Conservation (phyloP, 1,140 invertebrate genomes). For the Drosophila prosaltans region DNA sequence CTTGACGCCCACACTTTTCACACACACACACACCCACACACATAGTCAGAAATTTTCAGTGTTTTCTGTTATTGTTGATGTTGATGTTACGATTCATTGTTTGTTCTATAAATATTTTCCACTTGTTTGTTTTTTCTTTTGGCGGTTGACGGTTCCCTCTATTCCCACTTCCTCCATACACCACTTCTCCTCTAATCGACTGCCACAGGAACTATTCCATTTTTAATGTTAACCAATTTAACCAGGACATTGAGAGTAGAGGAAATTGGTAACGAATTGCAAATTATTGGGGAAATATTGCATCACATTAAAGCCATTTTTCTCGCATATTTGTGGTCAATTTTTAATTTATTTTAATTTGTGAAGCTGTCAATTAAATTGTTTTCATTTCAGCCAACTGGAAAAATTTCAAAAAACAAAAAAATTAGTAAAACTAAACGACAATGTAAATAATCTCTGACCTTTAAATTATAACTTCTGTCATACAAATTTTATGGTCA, state of each 20-base stretch:
- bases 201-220: background rate
- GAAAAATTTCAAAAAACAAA: background rate
- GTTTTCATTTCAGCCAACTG: background rate
- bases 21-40: conserved; percentile 17
- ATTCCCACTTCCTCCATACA: background rate
- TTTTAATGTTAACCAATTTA: background rate
- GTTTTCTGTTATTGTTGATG: conserved; percentile 4
- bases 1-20: conserved; percentile 54
- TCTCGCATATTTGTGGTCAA: background rate
- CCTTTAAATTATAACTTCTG: conserved; percentile 5
- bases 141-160: background rate
- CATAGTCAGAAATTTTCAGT: background rate
- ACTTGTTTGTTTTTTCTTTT: conserved; percentile 7
- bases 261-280: no score
- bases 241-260: no score
- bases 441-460: conserved; percentile 1
- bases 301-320: background rate
- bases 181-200: background rate
- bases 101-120: conserved; percentile 17
- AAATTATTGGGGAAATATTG: no score
- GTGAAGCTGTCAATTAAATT: background rate
- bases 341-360: conserved; percentile 8
- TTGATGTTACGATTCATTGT: conserved; percentile 29
- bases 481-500: background rate
- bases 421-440: background rate